Base-by-base conservation (phyloP, 2,113 vertebrate genomes). In the Fulmarus glacialis region DNA sequence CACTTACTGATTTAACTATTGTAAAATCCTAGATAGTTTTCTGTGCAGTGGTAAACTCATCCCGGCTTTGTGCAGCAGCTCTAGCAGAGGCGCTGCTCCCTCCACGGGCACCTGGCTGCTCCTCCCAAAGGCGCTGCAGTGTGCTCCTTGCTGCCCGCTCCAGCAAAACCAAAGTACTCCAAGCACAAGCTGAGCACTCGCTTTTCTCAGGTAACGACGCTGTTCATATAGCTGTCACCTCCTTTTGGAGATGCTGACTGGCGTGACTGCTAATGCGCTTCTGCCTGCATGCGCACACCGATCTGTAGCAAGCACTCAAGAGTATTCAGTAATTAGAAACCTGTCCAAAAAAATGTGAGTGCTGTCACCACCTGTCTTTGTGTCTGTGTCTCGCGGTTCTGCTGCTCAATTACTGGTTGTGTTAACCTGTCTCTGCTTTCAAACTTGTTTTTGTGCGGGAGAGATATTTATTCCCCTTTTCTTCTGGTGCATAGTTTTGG, bases 51-150 rank as follows among this genome's bases (percentile, higher is more conserved):
- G 42, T 17, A 32, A 58, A 10, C 45, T 32, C 18, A 8, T 9
- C 56, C 19, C 7, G 6, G 56, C 29, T 45, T 23, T 15, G 66
- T 13, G 32, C 59, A 34, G 36, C 77, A 66, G 60, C 38, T 42
- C 16, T 5, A 10, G 58, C 40, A 9, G 40, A 64, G n/a, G 24
- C 30, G 11, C 27, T 7, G 15, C 11, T 66, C 11, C 8, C 27
- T 40, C 48, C 22, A 8, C 20, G 4, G 40, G 70, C n/a, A 20
- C 48, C 13, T 9, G 38, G 42, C 52, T 27, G 42, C 40, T 60
- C 48, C 24, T 60, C 9, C 1, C 27, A 5, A 14, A 4, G 23
- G 15, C 11, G 30, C n/a, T 0, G 1, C 72, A 9, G 8, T 0
- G 13, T 36, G 32, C 85, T 56, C n/a, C 38, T 34, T 8, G 60